Evolutionary conservation across 2,888 invertebrate species (phyloP).

Genomic region (Pimpla rufipes): DNA sequence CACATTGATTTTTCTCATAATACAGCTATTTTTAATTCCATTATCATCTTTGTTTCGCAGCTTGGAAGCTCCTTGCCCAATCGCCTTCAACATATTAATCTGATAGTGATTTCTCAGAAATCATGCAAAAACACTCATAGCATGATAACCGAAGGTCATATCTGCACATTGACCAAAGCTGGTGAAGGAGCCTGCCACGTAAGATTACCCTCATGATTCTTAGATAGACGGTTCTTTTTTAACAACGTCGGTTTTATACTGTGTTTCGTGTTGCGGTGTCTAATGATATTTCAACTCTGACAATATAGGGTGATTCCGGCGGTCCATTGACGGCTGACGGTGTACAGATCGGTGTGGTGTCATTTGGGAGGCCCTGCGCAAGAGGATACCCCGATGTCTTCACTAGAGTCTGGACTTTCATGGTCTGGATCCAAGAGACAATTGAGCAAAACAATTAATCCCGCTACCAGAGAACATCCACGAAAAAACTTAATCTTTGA

Average conservation of each 20-base stretch:
- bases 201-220: constrained; percentile 61
- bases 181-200: constrained; percentile 82
- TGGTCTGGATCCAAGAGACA: constrained; percentile 68
- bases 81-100: constrained; percentile 72
- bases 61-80: constrained; percentile 71
- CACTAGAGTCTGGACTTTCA: constrained; percentile 72
- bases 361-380: constrained; percentile 75
- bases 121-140: constrained; percentile 67
- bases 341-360: constrained; percentile 77
- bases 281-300: not conserved
- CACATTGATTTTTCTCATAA: not conserved
- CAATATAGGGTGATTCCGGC: constrained; percentile 75
- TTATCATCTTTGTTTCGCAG: constrained; percentile 61
- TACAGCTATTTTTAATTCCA: not conserved
- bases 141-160: constrained; percentile 72
- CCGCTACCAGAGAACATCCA: not conserved
- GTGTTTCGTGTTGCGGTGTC: not conserved
- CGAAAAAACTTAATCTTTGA: not conserved
- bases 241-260: not conserved
- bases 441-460: not conserved
- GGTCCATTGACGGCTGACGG: constrained; percentile 74
- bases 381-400: constrained; percentile 74
- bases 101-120: constrained; percentile 66
- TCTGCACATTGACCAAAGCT: constrained; percentile 79
- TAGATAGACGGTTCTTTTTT: not conserved